Evolutionary conservation across 2,888 invertebrate species (phyloP).

Genomic region (Leptopilina drosophilae): DNA sequence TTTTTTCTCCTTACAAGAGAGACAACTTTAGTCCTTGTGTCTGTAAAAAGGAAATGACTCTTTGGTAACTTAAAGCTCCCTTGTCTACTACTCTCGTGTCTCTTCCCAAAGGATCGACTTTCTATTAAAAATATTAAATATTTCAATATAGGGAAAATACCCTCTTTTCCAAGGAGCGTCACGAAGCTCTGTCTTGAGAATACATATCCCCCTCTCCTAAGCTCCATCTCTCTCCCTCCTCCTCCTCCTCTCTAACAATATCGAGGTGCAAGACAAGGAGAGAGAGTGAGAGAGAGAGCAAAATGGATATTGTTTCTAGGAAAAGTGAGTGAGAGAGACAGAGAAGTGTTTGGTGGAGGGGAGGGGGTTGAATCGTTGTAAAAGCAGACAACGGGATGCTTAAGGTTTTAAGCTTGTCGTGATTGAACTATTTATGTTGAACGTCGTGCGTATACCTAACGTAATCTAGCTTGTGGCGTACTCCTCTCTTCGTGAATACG

Average conservation of each 20-base stretch:
- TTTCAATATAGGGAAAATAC: conserved; percentile 62
- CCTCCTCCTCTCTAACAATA: conserved; percentile 1
- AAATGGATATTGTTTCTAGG: conserved; percentile 11
- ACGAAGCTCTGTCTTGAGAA: conserved; percentile 37
- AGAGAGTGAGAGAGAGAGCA: conserved; percentile 9
- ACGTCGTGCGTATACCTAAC: conserved; percentile 57
- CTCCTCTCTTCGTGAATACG: conserved; percentile 21
- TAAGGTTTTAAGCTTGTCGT: conserved; percentile 66
- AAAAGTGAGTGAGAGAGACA: conserved; percentile 5
- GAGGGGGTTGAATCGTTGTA: conserved; percentile 43
- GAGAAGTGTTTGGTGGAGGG: neutral
- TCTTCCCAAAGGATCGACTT: conserved; percentile 59
- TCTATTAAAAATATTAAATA: conserved; percentile 69
- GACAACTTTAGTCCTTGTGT: conserved; percentile 6
- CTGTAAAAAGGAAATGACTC: conserved; percentile 28
- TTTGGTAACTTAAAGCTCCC: conserved; percentile 35
- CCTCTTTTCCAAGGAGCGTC: conserved; percentile 41
- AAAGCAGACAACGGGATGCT: conserved; percentile 55
- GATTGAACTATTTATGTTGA: conserved; percentile 70
- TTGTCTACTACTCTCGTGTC: conserved; percentile 31
- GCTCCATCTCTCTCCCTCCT: too few relatives aligned
- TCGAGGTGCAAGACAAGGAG: conserved; percentile 23
- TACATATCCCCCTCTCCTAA: too few relatives aligned
- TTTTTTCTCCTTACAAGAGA: too few relatives aligned
- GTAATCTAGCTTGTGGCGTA: conserved; percentile 52